Percentiles rank a stretch among this genome's conserved stretches.
Conservation (phyloP, 2,797 vertebrate genomes). For the Poeciliopsis presidionis region DNA sequence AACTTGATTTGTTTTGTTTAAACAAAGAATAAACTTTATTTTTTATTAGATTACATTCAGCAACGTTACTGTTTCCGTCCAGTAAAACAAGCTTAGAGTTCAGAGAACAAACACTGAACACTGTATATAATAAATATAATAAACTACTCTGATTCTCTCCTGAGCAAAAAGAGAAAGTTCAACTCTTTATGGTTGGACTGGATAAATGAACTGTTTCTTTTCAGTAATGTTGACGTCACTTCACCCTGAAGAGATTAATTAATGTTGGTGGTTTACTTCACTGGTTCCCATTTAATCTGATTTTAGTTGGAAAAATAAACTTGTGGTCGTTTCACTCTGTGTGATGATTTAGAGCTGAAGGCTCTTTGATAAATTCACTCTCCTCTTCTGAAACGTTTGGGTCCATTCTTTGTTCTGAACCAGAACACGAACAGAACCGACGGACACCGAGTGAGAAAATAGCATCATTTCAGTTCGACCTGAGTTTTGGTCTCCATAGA, state of each 20-base stretch:
- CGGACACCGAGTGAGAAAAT: background rate
- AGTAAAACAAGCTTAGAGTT: background rate
- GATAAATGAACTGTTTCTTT: background rate
- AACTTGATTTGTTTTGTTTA: background rate
- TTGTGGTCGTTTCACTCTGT: no score
- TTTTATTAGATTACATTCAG: no score
- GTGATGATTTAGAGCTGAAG: background rate
- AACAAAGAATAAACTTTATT: no score
- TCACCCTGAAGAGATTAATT: background rate
- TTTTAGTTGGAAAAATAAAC: background rate
- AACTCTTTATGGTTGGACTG: background rate
- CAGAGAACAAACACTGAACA: background rate
- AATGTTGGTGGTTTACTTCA: background rate
- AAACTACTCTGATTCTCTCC: background rate
- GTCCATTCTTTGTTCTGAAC: background rate
- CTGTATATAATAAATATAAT: background rate
- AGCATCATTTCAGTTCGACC: background rate
- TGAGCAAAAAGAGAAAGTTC: background rate
- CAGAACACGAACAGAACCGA: background rate
- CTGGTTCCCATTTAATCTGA: background rate
- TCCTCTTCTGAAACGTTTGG: background rate
- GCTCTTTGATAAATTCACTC: background rate
- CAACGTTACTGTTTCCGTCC: background rate
- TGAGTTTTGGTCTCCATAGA: constrained; percentile 9
- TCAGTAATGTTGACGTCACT: background rate